Base-by-base conservation (phyloP, 2,888 invertebrate species). In the Aphelenchoides bicaudatus region DNA sequence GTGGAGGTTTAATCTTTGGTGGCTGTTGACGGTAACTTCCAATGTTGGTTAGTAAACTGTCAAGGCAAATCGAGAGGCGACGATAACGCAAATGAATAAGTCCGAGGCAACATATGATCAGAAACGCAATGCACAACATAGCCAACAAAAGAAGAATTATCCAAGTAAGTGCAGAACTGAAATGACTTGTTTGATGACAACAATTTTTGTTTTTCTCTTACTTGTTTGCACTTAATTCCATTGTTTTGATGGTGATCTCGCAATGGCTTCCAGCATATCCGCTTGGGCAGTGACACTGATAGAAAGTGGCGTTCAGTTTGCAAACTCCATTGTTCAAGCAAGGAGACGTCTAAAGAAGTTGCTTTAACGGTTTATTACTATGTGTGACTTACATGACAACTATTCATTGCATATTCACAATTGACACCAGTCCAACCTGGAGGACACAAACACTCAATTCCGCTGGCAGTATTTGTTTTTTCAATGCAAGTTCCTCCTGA, bases 221-320 rank as follows among this genome's bases (percentile, higher is more conserved):
- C 49, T 23, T 25, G 23, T 48, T 48, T 16, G 27, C 27, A 16
- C 28, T 30, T 13, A 48, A 19, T 3, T 21, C 49, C 8, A 48
- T 25, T 16, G 23, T 28, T 25, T 28, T 23, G n/a, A 48, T 48
- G 2, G 13, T 13, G 19, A 51, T 10, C 27, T 55, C 56, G 47
- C 56, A 55, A 34, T 10, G 19, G 5, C 25, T 48, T n/a, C 56
- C 56, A 13, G 27, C 28, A 27, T 48, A 55, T 19, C 49, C 56
- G 47, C 10, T 10, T 5, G 29, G 46, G 16, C 56, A 55, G 8
- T 28, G 56, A 16, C 56, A 55, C 2, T 47, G 16, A 25, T 23
- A 48, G 2, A 19, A 19, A 2, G 49, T 48, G 27, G 19, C 25
- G 25, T 48, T 48, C 25, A 16, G 19, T 16, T 16, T 10, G 28